Conservation (phyloP, 2,888 invertebrate genomes). For the Melieria crassipennis region DNA sequence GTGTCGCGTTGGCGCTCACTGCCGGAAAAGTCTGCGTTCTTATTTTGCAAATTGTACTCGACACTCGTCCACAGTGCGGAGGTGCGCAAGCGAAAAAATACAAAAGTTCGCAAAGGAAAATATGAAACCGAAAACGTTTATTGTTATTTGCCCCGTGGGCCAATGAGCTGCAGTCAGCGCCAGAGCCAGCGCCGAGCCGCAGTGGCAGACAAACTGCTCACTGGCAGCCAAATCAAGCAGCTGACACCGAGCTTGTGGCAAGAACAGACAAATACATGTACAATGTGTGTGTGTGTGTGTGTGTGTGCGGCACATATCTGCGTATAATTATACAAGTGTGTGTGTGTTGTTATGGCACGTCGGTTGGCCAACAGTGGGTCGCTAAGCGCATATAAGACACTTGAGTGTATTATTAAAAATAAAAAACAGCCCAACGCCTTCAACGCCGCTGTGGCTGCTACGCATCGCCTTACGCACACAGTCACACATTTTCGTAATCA, state of each 20-base stretch:
- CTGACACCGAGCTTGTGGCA: no score
- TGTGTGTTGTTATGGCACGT: not conserved
- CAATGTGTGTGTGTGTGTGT: no score
- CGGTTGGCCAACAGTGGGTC: not conserved
- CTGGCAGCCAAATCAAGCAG: not conserved
- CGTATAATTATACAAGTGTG: not conserved
- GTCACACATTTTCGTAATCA: conserved; percentile 12
- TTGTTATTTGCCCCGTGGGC: conserved; percentile 18
- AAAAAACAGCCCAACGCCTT: conserved; percentile 46
- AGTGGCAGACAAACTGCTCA: not conserved
- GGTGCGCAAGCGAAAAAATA: not conserved
- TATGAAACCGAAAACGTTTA: conserved; percentile 16
- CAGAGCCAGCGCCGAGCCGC: not conserved
- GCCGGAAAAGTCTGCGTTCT: not conserved
- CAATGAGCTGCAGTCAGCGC: not conserved
- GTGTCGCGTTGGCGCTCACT: not conserved
- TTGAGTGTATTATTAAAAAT: conserved; percentile 57
- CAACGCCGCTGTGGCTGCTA: not conserved
- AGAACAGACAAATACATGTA: no score
- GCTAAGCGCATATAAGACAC: conserved; percentile 45
- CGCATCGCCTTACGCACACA: not conserved
- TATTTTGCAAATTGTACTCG: not conserved
- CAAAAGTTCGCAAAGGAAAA: not conserved
- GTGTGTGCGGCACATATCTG: not conserved
- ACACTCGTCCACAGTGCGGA: no score